A percentile compares a stretch with the other conserved stretches of the same genome.
phyloP scores from a whole-genome alignment of 2,888 invertebrate species.

The Cataglyphis cursor region DNA sequence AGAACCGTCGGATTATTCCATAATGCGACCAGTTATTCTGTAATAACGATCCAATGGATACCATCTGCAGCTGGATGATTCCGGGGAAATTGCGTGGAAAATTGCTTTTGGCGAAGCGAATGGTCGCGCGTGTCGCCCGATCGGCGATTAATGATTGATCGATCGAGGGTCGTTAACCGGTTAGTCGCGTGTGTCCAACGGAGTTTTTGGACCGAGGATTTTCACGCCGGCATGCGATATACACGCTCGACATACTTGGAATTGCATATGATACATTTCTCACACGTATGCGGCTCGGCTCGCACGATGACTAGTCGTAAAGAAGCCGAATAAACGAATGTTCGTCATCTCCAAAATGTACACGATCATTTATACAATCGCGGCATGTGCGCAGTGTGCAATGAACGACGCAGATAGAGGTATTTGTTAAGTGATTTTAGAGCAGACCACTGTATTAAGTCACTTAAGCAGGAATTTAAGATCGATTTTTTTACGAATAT shows the following conservation, averaged over 20 bases:
- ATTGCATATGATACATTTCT: background rate
- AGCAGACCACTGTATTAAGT: conserved; percentile 60
- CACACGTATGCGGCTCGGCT: background rate
- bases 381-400: conserved; percentile 31
- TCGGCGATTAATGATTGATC: conserved; percentile 31
- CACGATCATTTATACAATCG: conserved; percentile 6
- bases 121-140: conserved; percentile 23
- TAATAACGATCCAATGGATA: conserved; percentile 47
- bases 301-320: conserved; percentile 44
- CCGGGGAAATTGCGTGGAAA: conserved; percentile 55
- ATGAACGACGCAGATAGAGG: conserved; percentile 28
- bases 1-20: conserved; percentile 44
- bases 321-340: conserved; percentile 3
- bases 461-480: conserved; percentile 50
- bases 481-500: conserved; percentile 22
- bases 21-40: conserved; percentile 43
- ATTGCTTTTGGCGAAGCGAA: conserved; percentile 28
- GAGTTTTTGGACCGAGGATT: conserved; percentile 19
- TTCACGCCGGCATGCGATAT: background rate
- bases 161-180: conserved; percentile 37
- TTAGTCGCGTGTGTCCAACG: background rate
- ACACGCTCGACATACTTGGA: background rate
- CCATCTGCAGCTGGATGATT: conserved; percentile 44
- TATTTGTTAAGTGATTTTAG: conserved; percentile 53
- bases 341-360: conserved; percentile 17